phyloP scores from a whole-genome alignment of 1,140 invertebrate genomes.

The Bombus confusus region DNA sequence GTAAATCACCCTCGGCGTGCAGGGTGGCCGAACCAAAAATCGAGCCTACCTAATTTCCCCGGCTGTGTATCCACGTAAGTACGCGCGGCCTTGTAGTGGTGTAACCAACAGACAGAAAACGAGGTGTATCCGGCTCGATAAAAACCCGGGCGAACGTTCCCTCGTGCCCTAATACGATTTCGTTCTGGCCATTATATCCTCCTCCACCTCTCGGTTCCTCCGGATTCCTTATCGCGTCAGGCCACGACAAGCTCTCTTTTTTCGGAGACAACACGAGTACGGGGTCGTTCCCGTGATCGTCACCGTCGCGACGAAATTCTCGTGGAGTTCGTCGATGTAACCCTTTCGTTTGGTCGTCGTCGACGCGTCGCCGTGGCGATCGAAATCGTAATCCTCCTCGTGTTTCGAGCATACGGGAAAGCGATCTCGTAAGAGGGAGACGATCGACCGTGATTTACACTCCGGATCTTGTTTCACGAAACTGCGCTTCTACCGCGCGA shows the following conservation, averaged over 20 bases:
- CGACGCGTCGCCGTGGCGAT: slow-evolving; percentile 53
- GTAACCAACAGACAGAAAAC: slow-evolving; percentile 46
- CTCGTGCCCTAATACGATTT: slow-evolving; percentile 77
- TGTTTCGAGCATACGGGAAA: slow-evolving; percentile 68
- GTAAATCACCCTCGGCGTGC: slow-evolving; percentile 34
- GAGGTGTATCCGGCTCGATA: slow-evolving; percentile 73
- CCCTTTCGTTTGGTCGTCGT: slow-evolving; percentile 30
- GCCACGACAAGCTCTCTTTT: slow-evolving; percentile 66
- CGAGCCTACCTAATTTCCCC: slow-evolving; percentile 41
- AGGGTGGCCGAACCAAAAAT: slow-evolving; percentile 39
- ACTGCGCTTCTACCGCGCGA: slow-evolving; percentile 47
- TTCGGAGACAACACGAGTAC: slow-evolving; percentile 48
- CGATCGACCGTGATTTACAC: slow-evolving; percentile 69
- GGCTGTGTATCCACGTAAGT: neutral
- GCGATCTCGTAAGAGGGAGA: slow-evolving; percentile 57
- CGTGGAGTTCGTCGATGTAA: slow-evolving; percentile 68
- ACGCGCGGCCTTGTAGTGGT: slow-evolving; percentile 23
- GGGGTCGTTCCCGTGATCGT: neutral
- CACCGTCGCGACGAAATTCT: slow-evolving; percentile 21
- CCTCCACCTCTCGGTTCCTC: neutral
- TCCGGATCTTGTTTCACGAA: slow-evolving; percentile 70
- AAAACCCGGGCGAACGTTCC: slow-evolving; percentile 71
- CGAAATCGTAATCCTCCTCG: slow-evolving; percentile 73
- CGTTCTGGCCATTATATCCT: slow-evolving; percentile 76
- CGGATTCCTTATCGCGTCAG: slow-evolving; percentile 73